Evolutionary conservation across 2,113 vertebrate genomes (phyloP).

Genomic region (Protobothrops mucrosquamatus): DNA sequence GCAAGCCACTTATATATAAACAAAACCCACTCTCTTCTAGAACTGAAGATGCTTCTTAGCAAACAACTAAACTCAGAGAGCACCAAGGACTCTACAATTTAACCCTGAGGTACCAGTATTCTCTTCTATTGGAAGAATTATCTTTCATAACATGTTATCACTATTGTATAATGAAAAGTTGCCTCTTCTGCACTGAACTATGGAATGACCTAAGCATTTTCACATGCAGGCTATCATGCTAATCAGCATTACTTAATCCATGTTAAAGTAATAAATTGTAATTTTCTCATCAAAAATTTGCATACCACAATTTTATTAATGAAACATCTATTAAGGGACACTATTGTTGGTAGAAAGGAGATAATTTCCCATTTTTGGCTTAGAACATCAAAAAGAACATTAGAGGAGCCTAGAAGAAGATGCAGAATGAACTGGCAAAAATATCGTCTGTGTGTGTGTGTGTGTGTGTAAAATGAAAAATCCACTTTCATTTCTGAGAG

Average conservation of each 20-base stretch:
- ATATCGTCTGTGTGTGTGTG: no score
- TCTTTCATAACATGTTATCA: neutral
- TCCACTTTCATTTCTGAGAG: neutral
- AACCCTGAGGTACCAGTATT: neutral
- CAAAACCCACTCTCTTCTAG: neutral
- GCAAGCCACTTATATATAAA: neutral
- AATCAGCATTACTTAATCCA: neutral
- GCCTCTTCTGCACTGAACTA: neutral
- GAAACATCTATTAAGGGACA: neutral
- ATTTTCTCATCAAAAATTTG: neutral
- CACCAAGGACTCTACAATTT: neutral
- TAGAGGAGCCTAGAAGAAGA: neutral
- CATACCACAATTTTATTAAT: neutral
- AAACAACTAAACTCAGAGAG: neutral
- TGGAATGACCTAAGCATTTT: neutral
- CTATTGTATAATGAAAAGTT: neutral
- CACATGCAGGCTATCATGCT: neutral
- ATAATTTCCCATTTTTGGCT: no score
- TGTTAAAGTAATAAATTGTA: neutral
- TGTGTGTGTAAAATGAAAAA: neutral
- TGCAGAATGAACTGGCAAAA: neutral
- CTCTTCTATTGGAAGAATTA: neutral
- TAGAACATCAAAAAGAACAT: neutral
- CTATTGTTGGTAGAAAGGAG: neutral
- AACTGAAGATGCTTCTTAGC: neutral